A percentile compares a stretch with the other conserved stretches of the same genome.
phyloP scores from a whole-genome alignment of 2,888 invertebrate species.

The Pyrrhosoma nymphula region DNA sequence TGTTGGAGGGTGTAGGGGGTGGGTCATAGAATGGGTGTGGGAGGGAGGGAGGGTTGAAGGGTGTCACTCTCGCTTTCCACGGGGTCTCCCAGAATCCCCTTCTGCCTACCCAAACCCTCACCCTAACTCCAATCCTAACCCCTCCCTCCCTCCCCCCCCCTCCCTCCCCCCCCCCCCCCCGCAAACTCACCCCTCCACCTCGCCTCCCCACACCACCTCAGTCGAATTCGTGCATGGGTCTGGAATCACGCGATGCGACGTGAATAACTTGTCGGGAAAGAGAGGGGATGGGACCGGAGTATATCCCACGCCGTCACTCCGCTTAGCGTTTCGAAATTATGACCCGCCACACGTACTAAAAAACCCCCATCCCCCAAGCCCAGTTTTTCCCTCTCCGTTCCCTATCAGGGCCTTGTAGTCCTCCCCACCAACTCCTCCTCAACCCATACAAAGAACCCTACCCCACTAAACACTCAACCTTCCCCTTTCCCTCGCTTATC shows the following conservation, averaged over 20 bases:
- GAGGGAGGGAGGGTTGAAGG: not conserved
- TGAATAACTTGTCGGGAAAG: not conserved
- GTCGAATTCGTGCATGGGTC: not conserved
- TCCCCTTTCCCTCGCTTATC: constrained; percentile 65
- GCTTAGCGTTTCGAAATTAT: constrained; percentile 17
- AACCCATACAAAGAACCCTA: not conserved
- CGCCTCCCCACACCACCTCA: not conserved
- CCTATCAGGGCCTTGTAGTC: not conserved
- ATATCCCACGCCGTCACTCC: constrained; percentile 5
- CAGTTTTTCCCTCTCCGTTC: not conserved
- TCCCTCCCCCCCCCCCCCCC: not conserved
- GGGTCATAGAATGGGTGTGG: not conserved
- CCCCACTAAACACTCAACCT: not conserved
- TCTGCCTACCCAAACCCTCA: not conserved
- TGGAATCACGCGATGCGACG: constrained; percentile 16
- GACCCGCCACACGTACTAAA: constrained; percentile 10
- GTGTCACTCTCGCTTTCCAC: constrained; percentile 12
- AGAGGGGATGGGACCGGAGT: not conserved
- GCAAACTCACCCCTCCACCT: not conserved
- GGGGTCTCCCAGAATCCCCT: not conserved
- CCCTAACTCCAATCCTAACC: not conserved
- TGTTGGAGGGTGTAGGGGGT: not conserved
- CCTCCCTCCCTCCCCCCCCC: no score
- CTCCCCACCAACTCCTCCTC: not conserved
- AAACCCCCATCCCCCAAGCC: not conserved